phyloP scores from a whole-genome alignment of 2,797 vertebrate species.

The Eleutherodactylus coqui region DNA sequence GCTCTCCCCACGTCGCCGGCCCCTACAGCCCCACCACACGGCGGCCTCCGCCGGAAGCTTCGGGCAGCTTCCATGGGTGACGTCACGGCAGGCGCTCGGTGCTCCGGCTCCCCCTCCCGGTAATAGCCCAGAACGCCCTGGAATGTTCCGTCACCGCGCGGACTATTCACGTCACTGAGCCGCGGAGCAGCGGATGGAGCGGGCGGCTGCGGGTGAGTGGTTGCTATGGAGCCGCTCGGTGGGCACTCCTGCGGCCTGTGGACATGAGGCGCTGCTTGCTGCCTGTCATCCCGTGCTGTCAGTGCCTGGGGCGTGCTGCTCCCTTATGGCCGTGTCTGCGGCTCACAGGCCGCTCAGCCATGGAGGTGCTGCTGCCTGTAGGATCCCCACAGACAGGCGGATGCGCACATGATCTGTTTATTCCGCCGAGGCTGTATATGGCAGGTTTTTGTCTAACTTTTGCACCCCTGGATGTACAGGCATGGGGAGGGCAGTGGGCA shows the following conservation, averaged over 20 bases:
- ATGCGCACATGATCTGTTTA: too few relatives aligned
- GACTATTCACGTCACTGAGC: constrained; percentile 41
- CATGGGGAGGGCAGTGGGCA: too few relatives aligned
- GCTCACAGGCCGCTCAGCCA: too few relatives aligned
- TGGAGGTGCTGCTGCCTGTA: too few relatives aligned
- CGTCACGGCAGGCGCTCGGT: constrained; percentile 11
- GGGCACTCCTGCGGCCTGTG: neutral
- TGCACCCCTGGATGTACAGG: too few relatives aligned
- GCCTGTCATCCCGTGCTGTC: neutral
- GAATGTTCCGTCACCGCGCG: constrained; percentile 51
- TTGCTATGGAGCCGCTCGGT: neutral
- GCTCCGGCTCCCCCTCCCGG: constrained; percentile 20
- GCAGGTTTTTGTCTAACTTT: too few relatives aligned
- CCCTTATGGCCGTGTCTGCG: too few relatives aligned
- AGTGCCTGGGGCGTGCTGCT: too few relatives aligned
- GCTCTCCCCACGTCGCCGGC: too few relatives aligned
- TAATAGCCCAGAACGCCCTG: constrained; percentile 47
- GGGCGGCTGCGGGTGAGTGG: constrained; percentile 35
- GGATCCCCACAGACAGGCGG: too few relatives aligned
- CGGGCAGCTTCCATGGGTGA: neutral
- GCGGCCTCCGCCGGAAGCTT: neutral
- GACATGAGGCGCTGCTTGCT: neutral
- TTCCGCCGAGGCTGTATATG: too few relatives aligned
- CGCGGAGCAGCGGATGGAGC: neutral
- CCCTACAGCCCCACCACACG: too few relatives aligned